Evolutionary conservation across 2,888 invertebrate genomes (phyloP), one percentile per base, ranked within the genome.

Genomic region (Brassicogethes aeneus): DNA sequence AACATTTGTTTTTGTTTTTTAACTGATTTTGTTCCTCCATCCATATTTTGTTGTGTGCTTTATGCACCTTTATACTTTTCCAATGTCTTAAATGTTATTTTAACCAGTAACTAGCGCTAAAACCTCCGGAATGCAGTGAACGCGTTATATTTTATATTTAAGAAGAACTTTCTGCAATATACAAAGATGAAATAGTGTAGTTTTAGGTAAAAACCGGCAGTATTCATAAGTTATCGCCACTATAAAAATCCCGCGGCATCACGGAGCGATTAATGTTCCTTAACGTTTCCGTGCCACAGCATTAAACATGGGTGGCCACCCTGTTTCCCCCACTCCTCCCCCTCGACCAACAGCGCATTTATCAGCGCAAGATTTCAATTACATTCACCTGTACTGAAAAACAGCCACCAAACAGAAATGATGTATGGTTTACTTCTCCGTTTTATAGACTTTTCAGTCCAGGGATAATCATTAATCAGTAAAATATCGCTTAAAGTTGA

Each of bases 231-330:
- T 58, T 59, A 59, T 57, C 53, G 52, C 47, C 43, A 34, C 50
- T 50, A 55, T 57, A 57, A 58, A 56, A 57, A 56, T 56, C 49
- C 54, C 36, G 50, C 52, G 48, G 54, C 50, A 55, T 57, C 54
- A 54, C 46, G 47, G 50, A 47, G 53, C 57, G 60, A 59, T 60
- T 59, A 57, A 60, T 59, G 60, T 60, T 57, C 58, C 60, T 60
- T 59, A 53, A 53, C 57, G 53, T 57, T 57, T 54, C 52, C 60
- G 57, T 60, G 57, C 58, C 54, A 55, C 54, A 49, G 56, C 57
- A 59, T 58, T 59, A 57, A 58, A 58, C 56, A 57, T 56, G 50
- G 53, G 46, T n/a, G n/a, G n/a, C n/a, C n/a, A n/a, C n/a, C n/a
- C n/a, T n/a, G n/a, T n/a, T n/a, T n/a, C n/a, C n/a, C 53, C 46